A percentile compares a stretch with the other conserved stretches of the same genome.
These are phyloP conservation scores for Phyllotis vaccarum DNA, from an alignment of 2,797 vertebrate species.

Conservation along the genomic window DNA sequence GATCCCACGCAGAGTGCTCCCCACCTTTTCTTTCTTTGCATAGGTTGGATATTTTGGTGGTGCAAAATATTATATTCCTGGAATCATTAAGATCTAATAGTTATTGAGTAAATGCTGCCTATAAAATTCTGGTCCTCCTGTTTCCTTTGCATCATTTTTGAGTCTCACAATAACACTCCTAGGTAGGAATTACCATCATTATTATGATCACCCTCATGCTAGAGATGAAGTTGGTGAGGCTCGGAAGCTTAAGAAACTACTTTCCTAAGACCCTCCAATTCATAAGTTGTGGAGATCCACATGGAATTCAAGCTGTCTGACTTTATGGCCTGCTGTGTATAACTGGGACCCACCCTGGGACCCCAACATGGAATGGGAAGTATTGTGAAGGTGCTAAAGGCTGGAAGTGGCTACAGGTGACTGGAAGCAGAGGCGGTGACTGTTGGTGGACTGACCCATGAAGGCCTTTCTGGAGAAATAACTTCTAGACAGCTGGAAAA, in stretches of 20 bases:
- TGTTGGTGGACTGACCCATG: no score
- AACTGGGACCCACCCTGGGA: background rate
- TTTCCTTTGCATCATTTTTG: background rate
- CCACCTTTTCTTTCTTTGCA: slow-evolving; percentile 66
- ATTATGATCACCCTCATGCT: background rate
- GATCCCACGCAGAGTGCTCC: slow-evolving; percentile 60
- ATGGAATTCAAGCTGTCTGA: background rate
- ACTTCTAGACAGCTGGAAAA: background rate
- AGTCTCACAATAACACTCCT: background rate
- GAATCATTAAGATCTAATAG: background rate
- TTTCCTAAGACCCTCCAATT: background rate
- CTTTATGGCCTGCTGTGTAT: background rate
- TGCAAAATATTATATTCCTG: no score
- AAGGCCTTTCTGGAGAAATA: background rate
- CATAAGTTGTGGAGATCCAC: background rate
- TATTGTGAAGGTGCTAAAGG: background rate
- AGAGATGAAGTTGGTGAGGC: background rate
- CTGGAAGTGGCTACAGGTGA: no score
- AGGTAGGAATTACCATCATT: background rate
- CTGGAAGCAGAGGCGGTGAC: no score
- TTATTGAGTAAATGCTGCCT: background rate
- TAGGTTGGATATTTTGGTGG: background rate
- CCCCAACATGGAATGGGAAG: background rate
- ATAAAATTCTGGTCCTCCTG: background rate
- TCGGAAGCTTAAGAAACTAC: background rate